phyloP scores from a whole-genome alignment of 2,888 invertebrate species.

The Masnerella sp. region DNA sequence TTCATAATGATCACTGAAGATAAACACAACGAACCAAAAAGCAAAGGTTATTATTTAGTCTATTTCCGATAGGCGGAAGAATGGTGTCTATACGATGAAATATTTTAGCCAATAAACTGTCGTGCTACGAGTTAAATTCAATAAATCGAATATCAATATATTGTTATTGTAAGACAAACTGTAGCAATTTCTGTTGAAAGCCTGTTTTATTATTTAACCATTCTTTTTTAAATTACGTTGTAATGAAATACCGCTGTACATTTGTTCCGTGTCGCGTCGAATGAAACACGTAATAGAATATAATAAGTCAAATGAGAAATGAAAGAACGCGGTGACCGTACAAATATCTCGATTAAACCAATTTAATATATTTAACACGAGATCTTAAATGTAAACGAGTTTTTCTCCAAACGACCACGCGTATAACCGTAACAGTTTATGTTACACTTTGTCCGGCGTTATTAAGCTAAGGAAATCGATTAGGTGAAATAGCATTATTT shows the following conservation, averaged over 20 bases:
- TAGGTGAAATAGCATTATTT: neutral
- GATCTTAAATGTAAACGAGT: too few species aligned
- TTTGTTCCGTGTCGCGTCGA: constrained; percentile 1
- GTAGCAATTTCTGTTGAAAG: neutral
- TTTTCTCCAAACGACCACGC: neutral
- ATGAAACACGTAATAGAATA: neutral
- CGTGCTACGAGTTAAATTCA: neutral
- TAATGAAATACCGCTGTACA: constrained; percentile 11
- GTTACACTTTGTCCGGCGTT: neutral
- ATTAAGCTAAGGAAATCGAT: constrained; percentile 1
- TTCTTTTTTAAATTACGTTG: neutral
- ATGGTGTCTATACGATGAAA: neutral
- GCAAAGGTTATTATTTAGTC: neutral
- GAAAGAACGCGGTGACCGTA: constrained; percentile 2
- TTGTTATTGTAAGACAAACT: neutral
- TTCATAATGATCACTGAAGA: neutral
- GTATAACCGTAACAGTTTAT: neutral
- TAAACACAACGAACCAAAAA: too few species aligned
- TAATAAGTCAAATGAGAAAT: constrained; percentile 8
- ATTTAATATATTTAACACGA: too few species aligned
- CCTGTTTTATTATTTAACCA: constrained; percentile 1
- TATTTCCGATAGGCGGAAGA: constrained; percentile 1
- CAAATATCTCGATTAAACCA: too few species aligned
- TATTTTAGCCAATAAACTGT: neutral
- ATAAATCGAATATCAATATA: neutral